These are phyloP conservation scores for Erebia palarica DNA, from an alignment of 2,888 invertebrate species.

Conservation along the genomic window DNA sequence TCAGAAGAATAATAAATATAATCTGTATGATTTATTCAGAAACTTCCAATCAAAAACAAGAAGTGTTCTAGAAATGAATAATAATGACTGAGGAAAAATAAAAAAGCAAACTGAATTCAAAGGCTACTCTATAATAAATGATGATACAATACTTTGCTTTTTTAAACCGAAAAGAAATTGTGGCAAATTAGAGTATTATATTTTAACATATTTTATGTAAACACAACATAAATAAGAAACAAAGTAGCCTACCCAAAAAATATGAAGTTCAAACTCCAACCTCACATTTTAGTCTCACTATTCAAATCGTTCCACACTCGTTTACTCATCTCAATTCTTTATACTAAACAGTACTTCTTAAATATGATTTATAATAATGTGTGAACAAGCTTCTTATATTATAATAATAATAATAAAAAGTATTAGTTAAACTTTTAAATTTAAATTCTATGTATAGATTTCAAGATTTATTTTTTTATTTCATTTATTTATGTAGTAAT, in stretches of 20 bases:
- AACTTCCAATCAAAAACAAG: no score
- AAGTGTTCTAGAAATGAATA: no score
- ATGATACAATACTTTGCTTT: no score
- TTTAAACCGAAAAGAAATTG: no score
- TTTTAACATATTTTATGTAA: slow-evolving; percentile 42
- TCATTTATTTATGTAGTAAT: slow-evolving; percentile 72
- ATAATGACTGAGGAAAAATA: no score
- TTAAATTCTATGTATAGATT: slow-evolving; percentile 81
- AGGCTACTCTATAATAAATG: no score
- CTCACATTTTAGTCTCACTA: slow-evolving; percentile 62
- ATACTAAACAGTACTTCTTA: slow-evolving; percentile 74
- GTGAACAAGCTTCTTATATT: slow-evolving; percentile 81
- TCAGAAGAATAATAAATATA: no score
- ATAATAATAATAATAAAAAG: slow-evolving; percentile 74
- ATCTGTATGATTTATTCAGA: no score
- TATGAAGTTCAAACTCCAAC: slow-evolving; percentile 37
- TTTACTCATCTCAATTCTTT: slow-evolving; percentile 58
- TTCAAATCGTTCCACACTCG: slow-evolving; percentile 52
- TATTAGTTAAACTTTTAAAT: slow-evolving; percentile 80
- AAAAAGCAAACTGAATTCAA: no score
- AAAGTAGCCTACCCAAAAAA: slow-evolving; percentile 51
- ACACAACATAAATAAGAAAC: slow-evolving; percentile 43
- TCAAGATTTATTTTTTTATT: slow-evolving; percentile 70
- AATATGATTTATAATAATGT: slow-evolving; percentile 82
- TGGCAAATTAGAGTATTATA: no score